phyloP scores from a whole-genome alignment of 1,140 invertebrate genomes.

The Tetranychus urticae region DNA sequence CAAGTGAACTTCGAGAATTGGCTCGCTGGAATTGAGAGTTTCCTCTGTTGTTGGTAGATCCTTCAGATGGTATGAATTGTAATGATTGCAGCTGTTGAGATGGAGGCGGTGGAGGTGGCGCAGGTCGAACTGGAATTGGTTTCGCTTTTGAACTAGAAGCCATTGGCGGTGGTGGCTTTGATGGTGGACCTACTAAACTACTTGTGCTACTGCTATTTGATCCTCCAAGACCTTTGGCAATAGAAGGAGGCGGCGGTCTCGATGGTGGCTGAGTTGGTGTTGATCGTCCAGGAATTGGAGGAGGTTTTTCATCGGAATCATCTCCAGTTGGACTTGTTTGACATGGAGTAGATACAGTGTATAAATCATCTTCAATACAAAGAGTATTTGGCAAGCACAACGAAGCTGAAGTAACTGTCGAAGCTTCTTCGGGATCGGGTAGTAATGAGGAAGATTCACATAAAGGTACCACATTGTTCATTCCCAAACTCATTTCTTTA shows the following conservation, averaged over 20 bases:
- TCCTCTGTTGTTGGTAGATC: background rate
- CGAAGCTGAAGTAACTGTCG: background rate
- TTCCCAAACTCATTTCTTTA: conserved; percentile 54
- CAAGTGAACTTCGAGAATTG: background rate
- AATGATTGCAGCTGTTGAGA: background rate
- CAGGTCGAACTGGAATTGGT: background rate
- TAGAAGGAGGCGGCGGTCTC: conserved; percentile 11
- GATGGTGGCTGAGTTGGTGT: conserved; percentile 9
- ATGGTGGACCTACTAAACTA: background rate
- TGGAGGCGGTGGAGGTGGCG: conserved; percentile 6
- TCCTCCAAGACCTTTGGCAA: no score
- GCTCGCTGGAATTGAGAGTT: background rate
- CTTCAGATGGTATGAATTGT: background rate
- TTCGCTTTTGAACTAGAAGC: background rate
- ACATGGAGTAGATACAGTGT: conserved; percentile 2
- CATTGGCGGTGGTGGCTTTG: background rate
- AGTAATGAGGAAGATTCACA: conserved; percentile 13
- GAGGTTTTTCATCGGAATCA: conserved; percentile 6
- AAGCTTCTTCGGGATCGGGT: background rate
- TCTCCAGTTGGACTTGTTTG: conserved; percentile 10
- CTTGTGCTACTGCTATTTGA: background rate
- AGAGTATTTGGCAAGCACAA: background rate
- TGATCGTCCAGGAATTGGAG: conserved; percentile 2
- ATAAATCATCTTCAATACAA: background rate
- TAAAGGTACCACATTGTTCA: conserved; percentile 52